Evolutionary conservation across 2,113 vertebrate genomes (phyloP), one percentile per base, ranked within the genome.

Genomic region (Gymnorhina tibicen): DNA sequence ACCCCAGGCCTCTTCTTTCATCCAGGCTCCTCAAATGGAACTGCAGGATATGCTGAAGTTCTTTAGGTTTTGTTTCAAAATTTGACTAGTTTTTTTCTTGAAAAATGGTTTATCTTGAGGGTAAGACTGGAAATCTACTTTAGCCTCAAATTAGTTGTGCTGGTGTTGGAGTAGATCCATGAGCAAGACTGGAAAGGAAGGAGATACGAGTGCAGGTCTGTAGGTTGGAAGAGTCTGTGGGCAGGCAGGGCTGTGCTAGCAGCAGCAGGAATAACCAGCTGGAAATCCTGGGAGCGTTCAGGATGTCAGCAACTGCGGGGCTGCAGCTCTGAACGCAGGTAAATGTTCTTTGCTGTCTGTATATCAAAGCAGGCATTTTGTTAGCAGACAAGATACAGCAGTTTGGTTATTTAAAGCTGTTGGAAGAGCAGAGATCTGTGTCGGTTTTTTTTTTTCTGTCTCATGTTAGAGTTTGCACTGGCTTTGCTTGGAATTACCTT

Each of bases 381-480:
- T 89, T 72, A 87, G 90, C 69, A 89, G 78, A 28, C 41, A 67
- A 42, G 84, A 42, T 74, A 41, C 74, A 50, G 52, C 47, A n/a
- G 17, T 75, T 59, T 35, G 62, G 22, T 16, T 50, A 23, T 53
- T 63, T 59, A 41, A 60, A 87, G 81, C 70, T 82, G 30, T 56
- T 68, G 66, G 62, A 60, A 85, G 62, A 72, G 44, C 44, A 72
- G 35, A 87, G 46, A 62, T 77, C 33, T 56, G 49, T 14, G 21
- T 3, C 2, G 6, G 22, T 3, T 2, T 21, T 19, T 11, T 11
- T 8, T 13, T 47, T 77, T 3, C 7, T 1, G 0, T 74, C 42
- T 78, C 33, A 10, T 1, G 2, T 87, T 52, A 27, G 56, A 63
- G 23, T 7, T 90, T 66, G 16, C 16, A 22, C 23, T 55, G 26